phyloP scores from a whole-genome alignment of 2,888 invertebrate genomes.

The Metacarcinus magister region DNA sequence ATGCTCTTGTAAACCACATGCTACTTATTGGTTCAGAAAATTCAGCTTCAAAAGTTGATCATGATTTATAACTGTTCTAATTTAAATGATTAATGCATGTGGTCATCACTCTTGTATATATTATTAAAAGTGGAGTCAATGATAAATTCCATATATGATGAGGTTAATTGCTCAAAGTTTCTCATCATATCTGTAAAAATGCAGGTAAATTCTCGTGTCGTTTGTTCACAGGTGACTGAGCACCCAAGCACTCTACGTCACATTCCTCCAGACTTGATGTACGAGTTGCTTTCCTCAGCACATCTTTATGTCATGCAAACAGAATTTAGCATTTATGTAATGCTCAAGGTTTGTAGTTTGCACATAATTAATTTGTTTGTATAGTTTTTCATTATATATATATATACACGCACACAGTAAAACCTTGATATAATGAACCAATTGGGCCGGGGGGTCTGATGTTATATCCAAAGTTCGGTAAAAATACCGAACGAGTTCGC shows the following conservation, averaged over 20 bases:
- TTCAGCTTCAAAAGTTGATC: not conserved
- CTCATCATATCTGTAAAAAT: not conserved
- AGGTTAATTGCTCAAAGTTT: not conserved
- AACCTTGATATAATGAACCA: too few species aligned
- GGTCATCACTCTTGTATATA: not conserved
- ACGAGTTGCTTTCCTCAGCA: conserved; percentile 87
- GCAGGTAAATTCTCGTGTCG: not conserved
- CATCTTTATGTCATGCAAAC: conserved; percentile 91
- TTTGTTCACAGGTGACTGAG: conserved; percentile 71
- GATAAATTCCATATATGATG: not conserved
- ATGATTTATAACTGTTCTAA: not conserved
- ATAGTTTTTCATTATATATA: not conserved
- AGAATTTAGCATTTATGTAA: conserved; percentile 90
- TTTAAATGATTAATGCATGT: not conserved
- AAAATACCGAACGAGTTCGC: too few species aligned
- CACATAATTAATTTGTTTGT: too few species aligned
- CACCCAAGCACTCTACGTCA: conserved; percentile 75
- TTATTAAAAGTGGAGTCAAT: not conserved
- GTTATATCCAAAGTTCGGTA: too few species aligned
- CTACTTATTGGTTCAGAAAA: too few species aligned
- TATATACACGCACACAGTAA: too few species aligned
- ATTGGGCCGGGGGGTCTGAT: too few species aligned
- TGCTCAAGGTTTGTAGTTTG: conserved; percentile 86
- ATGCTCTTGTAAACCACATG: not conserved
- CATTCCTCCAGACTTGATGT: conserved; percentile 87